A percentile compares a stretch with the other conserved stretches of the same genome.
These are phyloP conservation scores for Vicugna pacos DNA, from an alignment of 2,113 vertebrate species.

Conservation along the genomic window DNA sequence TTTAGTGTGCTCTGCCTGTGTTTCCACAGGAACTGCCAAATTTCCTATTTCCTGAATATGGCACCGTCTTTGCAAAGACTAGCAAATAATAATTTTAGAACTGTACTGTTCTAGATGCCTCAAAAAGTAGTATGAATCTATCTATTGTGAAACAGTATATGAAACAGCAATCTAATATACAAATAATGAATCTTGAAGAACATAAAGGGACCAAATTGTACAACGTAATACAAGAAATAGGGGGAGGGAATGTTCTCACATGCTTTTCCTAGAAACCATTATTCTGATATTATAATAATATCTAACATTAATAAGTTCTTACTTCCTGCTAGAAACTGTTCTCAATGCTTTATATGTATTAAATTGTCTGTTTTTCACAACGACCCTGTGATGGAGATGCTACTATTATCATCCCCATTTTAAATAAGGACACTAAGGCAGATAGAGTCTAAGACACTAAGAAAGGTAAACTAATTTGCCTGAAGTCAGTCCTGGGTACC, in stretches of 20 bases:
- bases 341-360: neutral
- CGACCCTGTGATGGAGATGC: neutral
- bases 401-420: neutral
- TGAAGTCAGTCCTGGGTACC: neutral
- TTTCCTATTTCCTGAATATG: slow-evolving; percentile 19
- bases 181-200: neutral
- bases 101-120: neutral
- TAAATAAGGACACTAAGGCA: neutral
- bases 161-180: slow-evolving; percentile 8
- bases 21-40: slow-evolving; percentile 16
- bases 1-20: neutral
- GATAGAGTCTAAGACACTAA: neutral
- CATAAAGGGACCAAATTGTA: neutral
- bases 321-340: neutral
- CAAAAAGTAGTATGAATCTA: slow-evolving; percentile 30
- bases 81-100: slow-evolving; percentile 15
- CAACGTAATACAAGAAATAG: neutral
- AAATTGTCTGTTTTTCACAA: slow-evolving; percentile 15
- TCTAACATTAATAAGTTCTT: neutral
- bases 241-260: neutral
- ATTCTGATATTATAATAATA: slow-evolving; percentile 13
- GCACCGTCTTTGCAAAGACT: slow-evolving; percentile 25
- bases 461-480: neutral
- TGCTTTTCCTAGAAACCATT: slow-evolving; percentile 27
- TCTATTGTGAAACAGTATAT: neutral